Base-by-base conservation (phyloP, 2,888 invertebrate genomes). In the Globia sparganii region DNA sequence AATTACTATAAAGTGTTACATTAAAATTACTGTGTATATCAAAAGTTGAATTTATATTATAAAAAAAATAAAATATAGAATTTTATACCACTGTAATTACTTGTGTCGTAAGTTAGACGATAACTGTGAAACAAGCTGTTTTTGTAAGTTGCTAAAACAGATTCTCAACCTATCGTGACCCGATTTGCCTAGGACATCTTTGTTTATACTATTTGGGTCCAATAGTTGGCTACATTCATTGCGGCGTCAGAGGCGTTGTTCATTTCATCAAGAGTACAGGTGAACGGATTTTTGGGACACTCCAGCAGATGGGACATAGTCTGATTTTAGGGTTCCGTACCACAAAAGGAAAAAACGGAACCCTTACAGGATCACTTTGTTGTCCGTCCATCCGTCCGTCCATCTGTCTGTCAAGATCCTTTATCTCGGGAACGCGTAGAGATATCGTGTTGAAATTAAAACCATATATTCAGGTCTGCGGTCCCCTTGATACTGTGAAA, bases 21-120 rank as follows among this genome's bases (percentile, higher is more conserved):
- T 81, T 84, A 84, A 79, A 84, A 82, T 84, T 73, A 85, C 86
- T 86, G 86, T 92, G 90, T 92, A 91, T 93, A 94, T 91, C 90
- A 89, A 84, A 89, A 90, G 92, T 94, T 94, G 91, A 92, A 94
- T 94, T 94, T 93, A 93, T 92, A 93, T 86, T 86, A 84, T 87
- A 90, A 88, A n/a, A 87, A 85, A 87, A 85, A 84, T 77, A 76
- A 70, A 69, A 77, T 86, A 86, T 87, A 87, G 81, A 90, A 83
- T 93, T 92, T 92, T 92, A 89, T 93, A 92, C 91, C 89, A 85
- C 80, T 81, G 73, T 84, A 78, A 61, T 72, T 49, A 31, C 28
- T 77, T 78, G 73, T 80, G 79, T 80, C 73, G 65, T 87, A 78
- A 79, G 83, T 76, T 87, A 53, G 64, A 61, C 15, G 25, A 5